A percentile compares a stretch with the other conserved stretches of the same genome.
phyloP scores from a whole-genome alignment of 2,888 invertebrate genomes.

The Caenorhabditis drosophilae region DNA sequence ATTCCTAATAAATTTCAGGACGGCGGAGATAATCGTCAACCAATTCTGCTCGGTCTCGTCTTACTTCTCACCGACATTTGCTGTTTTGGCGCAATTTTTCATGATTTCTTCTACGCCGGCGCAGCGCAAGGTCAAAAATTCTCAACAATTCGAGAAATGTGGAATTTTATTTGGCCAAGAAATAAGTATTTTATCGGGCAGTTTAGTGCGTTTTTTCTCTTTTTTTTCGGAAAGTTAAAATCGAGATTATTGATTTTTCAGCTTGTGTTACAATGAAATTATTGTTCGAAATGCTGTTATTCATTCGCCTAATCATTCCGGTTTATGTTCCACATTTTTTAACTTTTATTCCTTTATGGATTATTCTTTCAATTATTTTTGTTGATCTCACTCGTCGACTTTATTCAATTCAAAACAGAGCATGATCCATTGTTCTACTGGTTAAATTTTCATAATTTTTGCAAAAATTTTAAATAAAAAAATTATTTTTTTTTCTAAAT shows the following conservation, averaged over 20 bases:
- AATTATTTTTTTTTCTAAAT: constrained; percentile 4
- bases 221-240: neutral
- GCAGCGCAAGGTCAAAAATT: constrained; percentile 1
- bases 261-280: constrained; percentile 34
- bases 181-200: constrained; percentile 16
- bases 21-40: constrained; percentile 6
- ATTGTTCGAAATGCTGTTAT: constrained; percentile 30
- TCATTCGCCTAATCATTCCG: constrained; percentile 16
- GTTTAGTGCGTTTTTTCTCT: constrained; percentile 8
- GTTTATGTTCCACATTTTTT: constrained; percentile 17
- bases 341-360: constrained; percentile 41
- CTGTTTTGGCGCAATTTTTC: constrained; percentile 14
- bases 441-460: no score
- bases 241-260: constrained; percentile 35
- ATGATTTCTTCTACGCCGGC: constrained; percentile 2
- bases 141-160: constrained; percentile 5
- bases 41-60: constrained; percentile 21
- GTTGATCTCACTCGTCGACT: constrained; percentile 28
- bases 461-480: neutral
- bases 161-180: constrained; percentile 14
- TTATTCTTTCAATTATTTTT: constrained; percentile 26
- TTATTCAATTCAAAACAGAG: constrained; percentile 25
- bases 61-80: constrained; percentile 24
- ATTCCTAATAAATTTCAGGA: constrained; percentile 15
- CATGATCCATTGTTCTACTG: constrained; percentile 5